Conservation (phyloP, 2,797 vertebrate genomes). For the Pempheris klunzingeri region DNA sequence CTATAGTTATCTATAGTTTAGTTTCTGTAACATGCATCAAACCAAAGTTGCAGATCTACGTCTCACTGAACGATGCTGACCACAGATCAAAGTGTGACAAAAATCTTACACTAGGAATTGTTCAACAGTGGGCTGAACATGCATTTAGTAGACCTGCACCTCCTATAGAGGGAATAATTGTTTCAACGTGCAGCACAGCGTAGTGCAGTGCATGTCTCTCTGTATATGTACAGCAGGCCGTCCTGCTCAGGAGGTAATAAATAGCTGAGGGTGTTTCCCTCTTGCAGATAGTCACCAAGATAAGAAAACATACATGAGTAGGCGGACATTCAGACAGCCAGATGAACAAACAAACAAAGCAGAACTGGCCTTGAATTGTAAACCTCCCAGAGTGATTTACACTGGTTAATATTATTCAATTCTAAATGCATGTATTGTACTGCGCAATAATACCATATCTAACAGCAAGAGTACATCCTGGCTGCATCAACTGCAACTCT, state of each 20-base stretch:
- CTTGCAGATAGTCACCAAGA: conserved; percentile 61
- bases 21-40: not conserved
- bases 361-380: conserved; percentile 16
- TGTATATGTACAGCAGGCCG: conserved; percentile 7
- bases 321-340: conserved; percentile 42
- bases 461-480: conserved; percentile 4
- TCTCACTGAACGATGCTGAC: not conserved
- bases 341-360: conserved; percentile 48
- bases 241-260: conserved; percentile 57
- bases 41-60: not conserved
- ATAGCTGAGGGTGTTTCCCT: conserved; percentile 64
- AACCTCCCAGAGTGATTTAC: conserved; percentile 16
- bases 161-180: not conserved
- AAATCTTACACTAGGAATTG: not conserved
- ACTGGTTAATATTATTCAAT: conserved; percentile 4
- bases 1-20: conserved; percentile 2
- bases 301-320: conserved; percentile 53
- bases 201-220: conserved; percentile 3
- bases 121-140: conserved; percentile 3
- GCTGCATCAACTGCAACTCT: conserved; percentile 6
- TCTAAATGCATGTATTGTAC: conserved; percentile 9
- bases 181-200: conserved; percentile 16
- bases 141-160: not conserved
- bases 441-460: not conserved
- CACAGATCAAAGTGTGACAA: not conserved